Evolutionary conservation across 2,797 vertebrate species (phyloP), one percentile per base, ranked within the genome.

Genomic region (Leuciscus waleckii): DNA sequence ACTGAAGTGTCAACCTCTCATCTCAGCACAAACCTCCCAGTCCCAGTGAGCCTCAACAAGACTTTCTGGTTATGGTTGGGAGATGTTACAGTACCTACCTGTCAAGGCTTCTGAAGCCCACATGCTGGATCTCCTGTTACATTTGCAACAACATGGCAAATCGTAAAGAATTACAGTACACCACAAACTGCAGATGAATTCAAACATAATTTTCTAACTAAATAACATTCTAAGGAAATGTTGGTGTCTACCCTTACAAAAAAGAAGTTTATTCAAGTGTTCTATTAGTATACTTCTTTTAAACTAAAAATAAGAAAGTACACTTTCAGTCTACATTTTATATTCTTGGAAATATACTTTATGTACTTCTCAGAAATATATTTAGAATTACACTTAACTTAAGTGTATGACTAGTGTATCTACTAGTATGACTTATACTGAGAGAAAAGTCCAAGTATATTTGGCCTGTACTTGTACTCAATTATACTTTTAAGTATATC

Each of bases 1-100:
- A 74, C 67, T 74, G 0, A 71, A 90, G 89, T 85, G 87, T 87
- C 76, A 71, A 65, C 78, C 84, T 89, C 86, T 83, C 87, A 85
- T 63, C 43, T 74, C 49, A 86, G 65, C 81, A 75, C 89, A 86
- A 89, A 85, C 86, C 82, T 88, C 78, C 54, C 46, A 43, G 75
- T 79, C 77, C 74, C 56, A 65, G 26, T 65, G 73, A 86, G 29
- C 70, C 26, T 49, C 61, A 6, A 21, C 35, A 80, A 76, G 67
- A 63, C 41, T 78, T 65, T 71, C 77, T 81, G 77, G 43, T 37
- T 63, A 63, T 16, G 51, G 1, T 75, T 70, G 26, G 61, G 32
- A 43, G 74, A 51, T 63, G 54, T 61, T 65, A 35, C 43, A 54
- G 43, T 69, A 83, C 89, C 54, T 86, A 90, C 89, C 86, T 83